These are phyloP conservation scores for Thyatira batis DNA, from an alignment of 2,888 invertebrate genomes.

Conservation along the genomic window DNA sequence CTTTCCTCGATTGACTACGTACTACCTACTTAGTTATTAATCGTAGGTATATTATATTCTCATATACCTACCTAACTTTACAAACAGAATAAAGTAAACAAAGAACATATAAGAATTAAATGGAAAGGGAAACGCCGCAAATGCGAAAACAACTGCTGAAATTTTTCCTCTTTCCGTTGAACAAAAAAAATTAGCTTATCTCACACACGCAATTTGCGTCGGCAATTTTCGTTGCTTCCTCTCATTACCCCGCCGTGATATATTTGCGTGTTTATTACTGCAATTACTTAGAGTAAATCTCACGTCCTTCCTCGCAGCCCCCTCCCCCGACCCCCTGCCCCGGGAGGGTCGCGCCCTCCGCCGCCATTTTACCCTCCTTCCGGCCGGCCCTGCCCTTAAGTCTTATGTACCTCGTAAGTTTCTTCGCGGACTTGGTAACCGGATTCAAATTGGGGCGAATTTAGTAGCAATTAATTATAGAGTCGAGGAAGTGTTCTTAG, in stretches of 20 bases:
- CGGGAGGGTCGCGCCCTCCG: slow-evolving; percentile 77
- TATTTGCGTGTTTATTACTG: slow-evolving; percentile 83
- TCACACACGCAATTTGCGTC: slow-evolving; percentile 81
- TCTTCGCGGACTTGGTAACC: slow-evolving; percentile 81
- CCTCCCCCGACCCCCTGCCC: slow-evolving; percentile 31
- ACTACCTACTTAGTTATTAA: too few species aligned
- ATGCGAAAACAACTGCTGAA: slow-evolving; percentile 43
- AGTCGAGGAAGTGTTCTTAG: slow-evolving; percentile 73
- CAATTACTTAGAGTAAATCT: slow-evolving; percentile 84
- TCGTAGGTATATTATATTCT: too few species aligned
- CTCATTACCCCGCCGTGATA: slow-evolving; percentile 81
- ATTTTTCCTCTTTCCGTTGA: slow-evolving; percentile 38
- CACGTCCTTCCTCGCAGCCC: slow-evolving; percentile 79
- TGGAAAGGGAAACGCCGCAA: slow-evolving; percentile 24
- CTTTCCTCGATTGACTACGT: too few species aligned
- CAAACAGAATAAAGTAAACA: too few species aligned
- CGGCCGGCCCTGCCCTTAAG: slow-evolving; percentile 81
- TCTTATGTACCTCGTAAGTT: slow-evolving; percentile 82
- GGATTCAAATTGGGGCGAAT: slow-evolving; percentile 82
- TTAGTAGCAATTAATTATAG: slow-evolving; percentile 83
- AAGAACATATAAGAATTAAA: background rate
- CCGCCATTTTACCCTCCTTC: slow-evolving; percentile 79
- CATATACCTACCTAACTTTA: too few species aligned
- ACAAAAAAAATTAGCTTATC: slow-evolving; percentile 77
- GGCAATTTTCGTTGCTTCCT: slow-evolving; percentile 80